Evolutionary conservation across 2,888 invertebrate species (phyloP), one percentile per base, ranked within the genome.

Genomic region (Eulithis testata): DNA sequence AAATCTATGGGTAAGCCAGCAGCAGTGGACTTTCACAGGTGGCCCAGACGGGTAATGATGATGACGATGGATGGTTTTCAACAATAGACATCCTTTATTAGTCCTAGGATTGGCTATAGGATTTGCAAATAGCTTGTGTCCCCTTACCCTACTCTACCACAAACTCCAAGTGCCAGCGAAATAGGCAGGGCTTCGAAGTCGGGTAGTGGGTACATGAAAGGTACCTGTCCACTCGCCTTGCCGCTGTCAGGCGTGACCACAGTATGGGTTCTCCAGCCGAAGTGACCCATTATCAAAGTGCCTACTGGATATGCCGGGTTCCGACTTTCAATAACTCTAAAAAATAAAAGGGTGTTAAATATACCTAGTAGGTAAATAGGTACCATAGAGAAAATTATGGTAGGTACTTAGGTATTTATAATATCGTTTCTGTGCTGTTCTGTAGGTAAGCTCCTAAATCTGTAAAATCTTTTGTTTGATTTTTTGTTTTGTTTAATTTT

Each of bases 91-190:
- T 31, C 31, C 31, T 21, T 21, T 21, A 21, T 21, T 21, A 21
- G 21, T 21, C 21, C 21, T 21, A 21, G 21, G 21, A 21, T 2
- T 21, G 21, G 21, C 2, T 21, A 21, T 21, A 21, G 21, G 21
- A 21, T 21, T 21, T 21, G 21, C 21, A 21, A 21, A 2, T 21
- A 21, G 2, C 21, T 21, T 21, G 21, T 21, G 21, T 21, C 21
- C 21, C n/a, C 81, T 83, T 90, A 96, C 95, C 96, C 96, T 31
- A 95, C 95, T 94, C 95, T 94, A 72, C 96, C 96, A 65, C 96
- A 87, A 9, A 93, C 87, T 50, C 96, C 96, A 3, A 96, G 80
- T 4, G 89, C 93, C 54, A 95, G 85, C 0, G 96, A 96, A 8
- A 90, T 65, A 0, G 95, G 94, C 8, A 95, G 79, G 61, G 91